A percentile compares a stretch with the other conserved stretches of the same genome.
phyloP scores from a whole-genome alignment of 2,113 vertebrate species.

The Arothron firmamentum region DNA sequence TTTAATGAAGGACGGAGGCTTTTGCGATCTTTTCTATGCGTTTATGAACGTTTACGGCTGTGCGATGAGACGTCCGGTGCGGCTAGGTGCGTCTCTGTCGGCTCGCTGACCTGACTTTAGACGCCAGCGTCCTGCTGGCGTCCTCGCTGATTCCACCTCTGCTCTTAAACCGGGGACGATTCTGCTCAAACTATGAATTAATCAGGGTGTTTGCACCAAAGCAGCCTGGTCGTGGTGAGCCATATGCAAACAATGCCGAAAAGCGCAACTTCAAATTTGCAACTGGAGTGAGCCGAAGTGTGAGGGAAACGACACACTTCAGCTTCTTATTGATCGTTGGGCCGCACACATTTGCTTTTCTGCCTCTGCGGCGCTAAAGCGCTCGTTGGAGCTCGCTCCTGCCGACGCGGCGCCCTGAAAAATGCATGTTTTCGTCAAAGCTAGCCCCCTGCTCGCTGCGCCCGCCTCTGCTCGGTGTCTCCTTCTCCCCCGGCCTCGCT shows the following conservation, averaged over 20 bases:
- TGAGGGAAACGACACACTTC: conserved; percentile 10
- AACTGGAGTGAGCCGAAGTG: conserved; percentile 1
- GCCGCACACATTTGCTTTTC: neutral
- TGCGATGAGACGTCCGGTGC: no score
- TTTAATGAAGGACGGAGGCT: conserved; percentile 2
- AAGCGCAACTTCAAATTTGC: neutral
- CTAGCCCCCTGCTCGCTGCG: conserved; percentile 12
- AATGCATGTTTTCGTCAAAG: conserved; percentile 30
- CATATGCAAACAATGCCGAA: no score
- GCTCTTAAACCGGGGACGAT: no score
- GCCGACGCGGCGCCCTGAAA: conserved; percentile 20
- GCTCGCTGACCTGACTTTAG: no score
- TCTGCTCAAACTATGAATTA: no score
- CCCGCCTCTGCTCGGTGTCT: conserved; percentile 7
- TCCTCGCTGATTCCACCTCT: no score
- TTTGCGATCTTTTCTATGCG: neutral
- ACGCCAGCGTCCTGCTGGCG: no score
- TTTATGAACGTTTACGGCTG: no score
- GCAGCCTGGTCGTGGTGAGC: no score
- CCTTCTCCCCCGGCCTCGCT: conserved; percentile 5
- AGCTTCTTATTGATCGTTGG: conserved; percentile 35
- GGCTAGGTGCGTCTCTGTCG: no score
- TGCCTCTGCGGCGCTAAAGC: conserved; percentile 21
- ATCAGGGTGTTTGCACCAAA: no score
- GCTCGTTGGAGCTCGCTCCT: conserved; percentile 13